Evolutionary conservation across 1,140 invertebrate genomes (phyloP).

Genomic region (Lutraria rhynchaena): DNA sequence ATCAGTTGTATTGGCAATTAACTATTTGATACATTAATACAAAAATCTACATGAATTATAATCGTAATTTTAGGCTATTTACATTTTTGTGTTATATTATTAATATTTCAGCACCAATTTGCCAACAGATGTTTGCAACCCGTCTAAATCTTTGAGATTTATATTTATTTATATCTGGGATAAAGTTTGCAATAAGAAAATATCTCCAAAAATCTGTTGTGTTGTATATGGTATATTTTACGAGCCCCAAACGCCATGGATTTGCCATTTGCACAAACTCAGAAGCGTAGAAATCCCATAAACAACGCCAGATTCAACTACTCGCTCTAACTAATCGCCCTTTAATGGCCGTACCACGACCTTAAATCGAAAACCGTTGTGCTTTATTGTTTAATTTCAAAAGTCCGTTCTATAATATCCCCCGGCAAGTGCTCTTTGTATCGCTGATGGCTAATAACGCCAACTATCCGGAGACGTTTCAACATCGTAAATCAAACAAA

Average conservation of each 20-base stretch:
- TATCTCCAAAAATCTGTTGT: slow-evolving; percentile 10
- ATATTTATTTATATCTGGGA: too few relatives aligned
- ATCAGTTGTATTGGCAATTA: too few relatives aligned
- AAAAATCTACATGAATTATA: too few relatives aligned
- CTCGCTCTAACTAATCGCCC: slow-evolving; percentile 28
- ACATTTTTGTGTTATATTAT: too few relatives aligned
- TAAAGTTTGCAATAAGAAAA: too few relatives aligned
- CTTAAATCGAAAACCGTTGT: slow-evolving; percentile 50
- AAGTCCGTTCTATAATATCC: slow-evolving; percentile 3
- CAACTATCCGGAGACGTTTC: slow-evolving; percentile 30
- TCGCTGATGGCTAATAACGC: slow-evolving; percentile 12
- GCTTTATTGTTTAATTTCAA: slow-evolving; percentile 53
- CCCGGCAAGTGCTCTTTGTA: slow-evolving; percentile 13
- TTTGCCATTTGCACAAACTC: slow-evolving; percentile 38
- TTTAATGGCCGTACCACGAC: slow-evolving; percentile 47
- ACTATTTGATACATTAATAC: too few relatives aligned
- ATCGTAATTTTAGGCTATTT: too few relatives aligned
- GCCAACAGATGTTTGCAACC: too few relatives aligned
- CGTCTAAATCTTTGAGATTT: too few relatives aligned
- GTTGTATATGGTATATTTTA: slow-evolving; percentile 8
- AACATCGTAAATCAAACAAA: slow-evolving; percentile 42
- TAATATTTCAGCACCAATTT: too few relatives aligned
- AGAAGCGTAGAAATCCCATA: slow-evolving; percentile 38
- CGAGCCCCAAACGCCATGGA: slow-evolving; percentile 11
- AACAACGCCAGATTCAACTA: slow-evolving; percentile 10